These are phyloP conservation scores for Thysanoteuthis rhombus DNA, from an alignment of 2,888 invertebrate genomes.

Conservation along the genomic window DNA sequence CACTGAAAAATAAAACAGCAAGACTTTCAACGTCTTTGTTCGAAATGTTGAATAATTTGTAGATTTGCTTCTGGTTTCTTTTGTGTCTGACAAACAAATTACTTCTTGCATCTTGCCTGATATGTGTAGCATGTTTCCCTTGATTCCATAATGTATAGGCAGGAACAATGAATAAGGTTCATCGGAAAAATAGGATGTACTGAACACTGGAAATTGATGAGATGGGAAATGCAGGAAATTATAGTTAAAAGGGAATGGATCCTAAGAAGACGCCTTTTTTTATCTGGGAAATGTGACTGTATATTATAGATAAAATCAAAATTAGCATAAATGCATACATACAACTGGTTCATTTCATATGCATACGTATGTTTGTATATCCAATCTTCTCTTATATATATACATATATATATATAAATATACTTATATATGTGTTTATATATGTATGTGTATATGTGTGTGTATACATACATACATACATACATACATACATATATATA, in stretches of 20 bases:
- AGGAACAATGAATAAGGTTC: not conserved
- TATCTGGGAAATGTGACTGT: not conserved
- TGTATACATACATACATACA: too few species aligned
- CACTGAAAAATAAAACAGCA: not conserved
- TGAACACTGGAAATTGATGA: not conserved
- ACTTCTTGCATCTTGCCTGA: not conserved
- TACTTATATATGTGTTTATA: too few species aligned
- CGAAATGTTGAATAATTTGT: not conserved
- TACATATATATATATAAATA: too few species aligned
- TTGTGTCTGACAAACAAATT: slow-evolving; percentile 12
- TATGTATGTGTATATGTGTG: too few species aligned
- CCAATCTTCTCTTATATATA: too few species aligned
- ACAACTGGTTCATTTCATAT: too few species aligned
- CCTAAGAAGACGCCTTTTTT: not conserved
- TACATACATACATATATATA: too few species aligned
- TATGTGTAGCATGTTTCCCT: not conserved
- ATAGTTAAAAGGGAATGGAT: not conserved
- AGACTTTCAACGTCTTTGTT: not conserved
- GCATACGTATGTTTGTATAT: not conserved
- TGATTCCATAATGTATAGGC: not conserved
- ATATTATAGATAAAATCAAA: not conserved
- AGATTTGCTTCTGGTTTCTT: not conserved
- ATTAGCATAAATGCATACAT: not conserved
- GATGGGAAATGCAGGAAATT: not conserved
- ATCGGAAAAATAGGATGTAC: not conserved